Base-by-base conservation (phyloP, 2,888 invertebrate species). In the Brachylomia viminalis region DNA sequence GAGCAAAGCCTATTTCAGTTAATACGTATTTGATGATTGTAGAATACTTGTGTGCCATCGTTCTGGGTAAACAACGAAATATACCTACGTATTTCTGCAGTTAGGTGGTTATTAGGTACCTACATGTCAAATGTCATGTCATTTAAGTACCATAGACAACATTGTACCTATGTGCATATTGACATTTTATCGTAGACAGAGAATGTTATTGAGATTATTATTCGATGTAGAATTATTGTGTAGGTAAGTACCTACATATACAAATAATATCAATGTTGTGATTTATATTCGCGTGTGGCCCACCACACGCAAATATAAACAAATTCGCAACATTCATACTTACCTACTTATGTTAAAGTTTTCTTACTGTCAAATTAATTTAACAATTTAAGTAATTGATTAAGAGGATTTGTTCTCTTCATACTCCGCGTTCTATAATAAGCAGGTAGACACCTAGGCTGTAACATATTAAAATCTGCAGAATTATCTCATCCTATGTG, bases 11-110 rank as follows among this genome's bases (percentile, higher is more conserved):
- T 86, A 78, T 82, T 73, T 65, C 62, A 73, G 82, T 76, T 91
- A 92, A 91, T 90, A 90, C 70, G 90, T 88, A 89, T 91, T 92
- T 91, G 90, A 91, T 91, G 86, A 87, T 86, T 80, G 78, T 77
- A 72, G 73, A 77, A 76, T 73, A 68, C 58, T 69, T 65, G 65
- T 71, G 54, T 47, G 54, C 47, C 62, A 56, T 68, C 54, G 58
- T 86, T 86, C 85, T 75, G 64, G 67, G 79, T 79, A 83, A 83
- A 86, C 64, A 83, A 74, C 58, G 56, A 74, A 72, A 58, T 61
- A 33, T 65, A 45, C 23, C 33, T 65, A 45, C 17, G 42, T 67
- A 70, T 59, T 54, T 70, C 59, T 82, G 45, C 61, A 17, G 52
- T 20, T 52, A 38, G 1, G 38, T 64, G 62, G 61, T 77, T 77